phyloP scores from a whole-genome alignment of 2,888 invertebrate genomes.

The Rhimphoctona megacephalus region DNA sequence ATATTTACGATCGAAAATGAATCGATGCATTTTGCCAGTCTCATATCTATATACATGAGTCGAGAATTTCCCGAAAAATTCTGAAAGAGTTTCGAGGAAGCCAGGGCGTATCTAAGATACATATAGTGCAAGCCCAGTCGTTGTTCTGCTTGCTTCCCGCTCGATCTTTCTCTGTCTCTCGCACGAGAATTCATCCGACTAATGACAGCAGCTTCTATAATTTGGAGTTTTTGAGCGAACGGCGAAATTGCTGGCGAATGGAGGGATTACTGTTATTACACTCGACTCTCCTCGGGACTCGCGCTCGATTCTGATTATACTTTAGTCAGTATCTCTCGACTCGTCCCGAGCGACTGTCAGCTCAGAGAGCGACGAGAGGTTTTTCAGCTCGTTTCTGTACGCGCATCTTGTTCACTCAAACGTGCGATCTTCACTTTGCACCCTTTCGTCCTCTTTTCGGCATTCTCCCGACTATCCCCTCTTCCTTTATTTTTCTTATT shows the following conservation, averaged over 20 bases:
- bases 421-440: conserved; percentile 44
- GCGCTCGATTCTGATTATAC: conserved; percentile 83
- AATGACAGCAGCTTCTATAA: conserved; percentile 85
- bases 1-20: conserved; percentile 18
- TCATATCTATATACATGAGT: conserved; percentile 19
- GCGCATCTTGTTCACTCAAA: conserved; percentile 57
- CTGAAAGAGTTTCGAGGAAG: conserved; percentile 74
- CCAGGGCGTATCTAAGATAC: conserved; percentile 63
- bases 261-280: conserved; percentile 85
- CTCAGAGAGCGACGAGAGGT: conserved; percentile 68
- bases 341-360: conserved; percentile 79
- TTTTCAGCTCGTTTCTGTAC: conserved; percentile 53
- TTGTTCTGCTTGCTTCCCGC: conserved; percentile 48
- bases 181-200: conserved; percentile 73
- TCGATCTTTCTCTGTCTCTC: conserved; percentile 49
- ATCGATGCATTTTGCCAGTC: conserved; percentile 43
- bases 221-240: conserved; percentile 84
- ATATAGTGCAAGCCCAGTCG: conserved; percentile 60
- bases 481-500: neutral
- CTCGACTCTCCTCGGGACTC: conserved; percentile 77
- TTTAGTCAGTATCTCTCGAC: conserved; percentile 81
- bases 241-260: conserved; percentile 83
- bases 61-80: conserved; percentile 73
- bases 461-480: neutral
- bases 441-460: conserved; percentile 30